These are phyloP conservation scores for Dynastes maya DNA, from an alignment of 2,888 invertebrate genomes.

Conservation along the genomic window DNA sequence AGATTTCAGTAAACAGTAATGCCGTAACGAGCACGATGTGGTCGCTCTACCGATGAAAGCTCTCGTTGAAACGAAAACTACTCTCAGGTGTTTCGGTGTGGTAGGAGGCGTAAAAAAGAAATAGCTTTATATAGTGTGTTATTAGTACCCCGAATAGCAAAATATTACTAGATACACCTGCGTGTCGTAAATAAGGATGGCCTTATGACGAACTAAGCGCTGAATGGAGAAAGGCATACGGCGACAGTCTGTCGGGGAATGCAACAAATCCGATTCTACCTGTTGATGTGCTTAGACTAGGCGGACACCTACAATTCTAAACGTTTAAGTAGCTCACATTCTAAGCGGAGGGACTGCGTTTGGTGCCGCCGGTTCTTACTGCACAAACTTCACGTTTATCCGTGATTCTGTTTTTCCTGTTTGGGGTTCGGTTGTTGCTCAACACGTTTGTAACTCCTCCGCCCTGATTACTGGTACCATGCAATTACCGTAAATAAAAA, in stretches of 20 bases:
- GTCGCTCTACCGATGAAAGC: conserved; percentile 56
- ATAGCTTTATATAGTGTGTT: conserved; percentile 67
- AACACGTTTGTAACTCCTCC: conserved; percentile 31
- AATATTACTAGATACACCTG: conserved; percentile 62
- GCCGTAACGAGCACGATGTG: conserved; percentile 7
- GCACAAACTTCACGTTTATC: conserved; percentile 43
- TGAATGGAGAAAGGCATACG: conserved; percentile 63
- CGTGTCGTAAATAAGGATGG: conserved; percentile 59
- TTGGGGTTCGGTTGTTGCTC: conserved; percentile 27
- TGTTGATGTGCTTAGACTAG: conserved; percentile 59
- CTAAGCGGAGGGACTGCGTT: conserved; percentile 39
- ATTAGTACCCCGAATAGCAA: conserved; percentile 65
- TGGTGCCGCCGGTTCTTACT: conserved; percentile 37
- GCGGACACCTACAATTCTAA: conserved; percentile 48
- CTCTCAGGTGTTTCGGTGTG: conserved; percentile 66
- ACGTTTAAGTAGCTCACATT: conserved; percentile 46
- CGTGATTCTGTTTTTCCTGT: conserved; percentile 39
- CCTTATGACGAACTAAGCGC: conserved; percentile 53
- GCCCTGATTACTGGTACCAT: neutral
- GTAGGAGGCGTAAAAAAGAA: conserved; percentile 67
- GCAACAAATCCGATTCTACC: conserved; percentile 70
- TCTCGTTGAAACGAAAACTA: conserved; percentile 58
- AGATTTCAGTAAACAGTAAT: conserved; percentile 34
- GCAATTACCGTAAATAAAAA: neutral
- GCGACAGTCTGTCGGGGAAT: conserved; percentile 70